Evolutionary conservation across 1,140 invertebrate species (phyloP).

Genomic region (Dinothrombium tinctorium): DNA sequence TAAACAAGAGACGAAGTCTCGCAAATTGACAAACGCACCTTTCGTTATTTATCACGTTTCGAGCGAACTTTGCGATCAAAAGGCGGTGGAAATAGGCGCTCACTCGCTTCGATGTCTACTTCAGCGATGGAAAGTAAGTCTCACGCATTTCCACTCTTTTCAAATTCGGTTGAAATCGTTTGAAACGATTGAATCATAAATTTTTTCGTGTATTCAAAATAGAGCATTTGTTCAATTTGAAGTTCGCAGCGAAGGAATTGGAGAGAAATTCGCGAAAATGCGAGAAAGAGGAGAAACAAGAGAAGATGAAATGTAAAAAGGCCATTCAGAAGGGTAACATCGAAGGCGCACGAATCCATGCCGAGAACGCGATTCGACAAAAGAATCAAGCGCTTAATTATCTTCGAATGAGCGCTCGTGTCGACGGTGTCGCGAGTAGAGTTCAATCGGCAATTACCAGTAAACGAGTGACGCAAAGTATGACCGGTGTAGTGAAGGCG

Average conservation of each 20-base stretch:
- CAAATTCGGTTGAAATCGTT: no score
- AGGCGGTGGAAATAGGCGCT: no score
- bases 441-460: slow-evolving; percentile 89
- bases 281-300: slow-evolving; percentile 88
- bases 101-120: no score
- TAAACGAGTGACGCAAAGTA: slow-evolving; percentile 49
- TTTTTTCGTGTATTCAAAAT: neutral
- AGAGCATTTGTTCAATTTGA: slow-evolving; percentile 78
- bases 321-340: slow-evolving; percentile 85
- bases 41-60: no score
- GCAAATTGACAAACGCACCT: no score
- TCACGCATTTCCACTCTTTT: no score
- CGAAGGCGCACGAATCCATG: slow-evolving; percentile 92
- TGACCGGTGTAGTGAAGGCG: slow-evolving; percentile 87
- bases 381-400: slow-evolving; percentile 96
- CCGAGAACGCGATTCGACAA: slow-evolving; percentile 96
- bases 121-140: no score
- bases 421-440: slow-evolving; percentile 87
- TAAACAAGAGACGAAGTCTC: no score
- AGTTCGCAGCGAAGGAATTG: slow-evolving; percentile 92
- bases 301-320: slow-evolving; percentile 87
- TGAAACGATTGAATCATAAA: no score
- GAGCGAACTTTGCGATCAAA: no score
- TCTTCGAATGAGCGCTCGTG: slow-evolving; percentile 83
- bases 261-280: slow-evolving; percentile 90